phyloP scores from a whole-genome alignment of 2,113 vertebrate species.

The Malurus cyaneus region DNA sequence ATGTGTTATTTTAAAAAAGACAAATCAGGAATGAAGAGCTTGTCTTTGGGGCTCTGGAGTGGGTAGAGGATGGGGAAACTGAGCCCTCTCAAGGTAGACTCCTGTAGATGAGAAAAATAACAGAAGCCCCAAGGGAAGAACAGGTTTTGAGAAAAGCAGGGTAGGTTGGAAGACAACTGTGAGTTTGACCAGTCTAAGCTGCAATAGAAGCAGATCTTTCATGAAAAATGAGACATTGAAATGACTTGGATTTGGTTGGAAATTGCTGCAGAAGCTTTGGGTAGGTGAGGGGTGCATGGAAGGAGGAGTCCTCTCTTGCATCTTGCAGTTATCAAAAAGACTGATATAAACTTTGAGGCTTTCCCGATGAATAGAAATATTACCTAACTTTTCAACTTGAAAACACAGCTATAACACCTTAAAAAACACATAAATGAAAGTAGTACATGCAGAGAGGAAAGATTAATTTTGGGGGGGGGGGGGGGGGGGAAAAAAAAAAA shows the following conservation, averaged over 20 bases:
- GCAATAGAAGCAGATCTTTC: not conserved
- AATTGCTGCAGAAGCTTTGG: not conserved
- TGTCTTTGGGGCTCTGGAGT: not conserved
- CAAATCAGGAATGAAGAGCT: not conserved
- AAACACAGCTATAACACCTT: not conserved
- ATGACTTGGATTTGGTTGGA: not conserved
- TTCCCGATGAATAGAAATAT: not conserved
- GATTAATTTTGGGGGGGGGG: no score
- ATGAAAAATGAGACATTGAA: not conserved
- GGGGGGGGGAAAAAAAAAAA: no score
- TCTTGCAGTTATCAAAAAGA: not conserved
- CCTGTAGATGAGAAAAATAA: not conserved
- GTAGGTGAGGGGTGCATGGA: not conserved
- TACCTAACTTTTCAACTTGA: not conserved
- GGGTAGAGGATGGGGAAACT: not conserved
- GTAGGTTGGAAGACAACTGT: not conserved
- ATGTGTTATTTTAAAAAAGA: accelerated
- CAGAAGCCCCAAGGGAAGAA: not conserved
- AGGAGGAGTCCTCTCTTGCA: not conserved
- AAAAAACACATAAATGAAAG: not conserved
- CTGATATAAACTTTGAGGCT: not conserved
- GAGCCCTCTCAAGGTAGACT: not conserved
- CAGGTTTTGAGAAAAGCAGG: not conserved
- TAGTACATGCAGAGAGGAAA: no score
- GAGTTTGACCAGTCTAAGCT: not conserved